Conservation (phyloP, 2,113 vertebrate genomes). For the Proteles cristata region DNA sequence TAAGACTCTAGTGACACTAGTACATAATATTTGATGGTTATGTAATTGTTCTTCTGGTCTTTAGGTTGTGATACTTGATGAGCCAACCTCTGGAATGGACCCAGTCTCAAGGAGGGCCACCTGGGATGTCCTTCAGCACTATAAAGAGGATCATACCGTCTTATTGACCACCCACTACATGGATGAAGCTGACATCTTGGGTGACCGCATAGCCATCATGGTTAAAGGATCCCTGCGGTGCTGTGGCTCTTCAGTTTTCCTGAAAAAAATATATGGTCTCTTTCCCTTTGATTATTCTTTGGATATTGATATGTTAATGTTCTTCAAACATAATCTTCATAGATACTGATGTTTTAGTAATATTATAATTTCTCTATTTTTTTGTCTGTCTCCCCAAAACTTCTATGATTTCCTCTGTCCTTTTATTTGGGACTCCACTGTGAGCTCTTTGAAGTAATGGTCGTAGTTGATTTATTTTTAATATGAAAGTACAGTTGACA, state of each 20-base stretch:
- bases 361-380: not conserved
- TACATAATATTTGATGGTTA: slow-evolving; percentile 53
- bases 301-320: not conserved
- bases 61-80: slow-evolving; percentile 97
- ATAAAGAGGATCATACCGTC: slow-evolving; percentile 92
- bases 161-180: slow-evolving; percentile 97
- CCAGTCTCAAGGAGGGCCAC: slow-evolving; percentile 93
- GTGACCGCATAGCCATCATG: slow-evolving; percentile 97
- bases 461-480: not conserved
- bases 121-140: slow-evolving; percentile 95
- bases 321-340: not conserved
- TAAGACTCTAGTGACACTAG: not conserved
- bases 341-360: not conserved
- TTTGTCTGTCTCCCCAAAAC: not conserved
- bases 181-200: slow-evolving; percentile 97
- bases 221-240: slow-evolving; percentile 95
- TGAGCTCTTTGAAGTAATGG: not conserved
- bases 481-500: not conserved
- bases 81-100: slow-evolving; percentile 97
- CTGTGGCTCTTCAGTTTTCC: slow-evolving; percentile 95
- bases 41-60: not conserved
- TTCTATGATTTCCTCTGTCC: not conserved
- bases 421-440: not conserved
- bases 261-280: slow-evolving; percentile 96
- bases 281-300: slow-evolving; percentile 17